phyloP scores from a whole-genome alignment of 2,888 invertebrate species.

The Endotricha flammealis region DNA sequence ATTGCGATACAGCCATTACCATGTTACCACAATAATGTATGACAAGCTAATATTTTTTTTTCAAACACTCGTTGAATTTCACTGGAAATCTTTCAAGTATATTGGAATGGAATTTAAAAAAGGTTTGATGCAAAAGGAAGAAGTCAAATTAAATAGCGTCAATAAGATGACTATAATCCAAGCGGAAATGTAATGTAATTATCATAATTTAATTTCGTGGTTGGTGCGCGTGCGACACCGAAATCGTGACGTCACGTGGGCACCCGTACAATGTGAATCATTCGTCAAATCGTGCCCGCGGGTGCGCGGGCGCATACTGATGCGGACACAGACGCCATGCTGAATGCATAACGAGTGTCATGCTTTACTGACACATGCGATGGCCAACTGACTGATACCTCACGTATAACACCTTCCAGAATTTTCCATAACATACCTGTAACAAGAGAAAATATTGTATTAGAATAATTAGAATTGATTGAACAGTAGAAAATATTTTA shows the following conservation, averaged over 20 bases:
- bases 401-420: slow-evolving; percentile 29
- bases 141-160: background rate
- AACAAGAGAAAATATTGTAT: slow-evolving; percentile 13
- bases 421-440: slow-evolving; percentile 25
- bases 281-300: slow-evolving; percentile 61
- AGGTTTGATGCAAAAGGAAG: too few species aligned
- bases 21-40: too few species aligned
- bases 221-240: slow-evolving; percentile 59
- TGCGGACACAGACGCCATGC: slow-evolving; percentile 47
- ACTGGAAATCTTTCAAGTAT: too few species aligned
- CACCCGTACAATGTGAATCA: slow-evolving; percentile 62
- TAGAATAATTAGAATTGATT: slow-evolving; percentile 4
- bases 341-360: slow-evolving; percentile 53
- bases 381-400: slow-evolving; percentile 31
- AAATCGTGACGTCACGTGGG: slow-evolving; percentile 72
- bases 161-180: slow-evolving; percentile 34
- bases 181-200: slow-evolving; percentile 53
- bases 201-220: slow-evolving; percentile 59
- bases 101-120: too few species aligned
- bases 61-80: too few species aligned
- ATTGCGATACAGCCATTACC: too few species aligned
- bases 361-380: slow-evolving; percentile 49
- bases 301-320: slow-evolving; percentile 71
- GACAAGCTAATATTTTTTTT: too few species aligned
- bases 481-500: too few species aligned